A percentile compares a stretch with the other conserved stretches of the same genome.
phyloP scores from a whole-genome alignment of 2,113 vertebrate species.

The Pterocles gutturalis region DNA sequence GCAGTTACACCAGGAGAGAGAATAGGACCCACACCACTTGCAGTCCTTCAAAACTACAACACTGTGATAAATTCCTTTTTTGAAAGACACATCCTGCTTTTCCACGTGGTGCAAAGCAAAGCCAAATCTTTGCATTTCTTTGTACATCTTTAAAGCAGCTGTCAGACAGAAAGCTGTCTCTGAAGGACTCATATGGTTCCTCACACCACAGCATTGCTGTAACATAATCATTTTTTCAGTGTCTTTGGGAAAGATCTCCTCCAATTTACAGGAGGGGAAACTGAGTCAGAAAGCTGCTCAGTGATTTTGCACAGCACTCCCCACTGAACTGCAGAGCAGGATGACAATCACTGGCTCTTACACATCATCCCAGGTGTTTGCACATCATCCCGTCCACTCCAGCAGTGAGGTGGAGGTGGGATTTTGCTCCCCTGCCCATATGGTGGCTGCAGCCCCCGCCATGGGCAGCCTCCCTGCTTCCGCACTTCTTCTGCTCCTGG shows the following conservation, averaged over 20 bases:
- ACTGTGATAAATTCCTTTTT: neutral
- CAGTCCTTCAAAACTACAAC: neutral
- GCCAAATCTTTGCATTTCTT: slow-evolving; percentile 10
- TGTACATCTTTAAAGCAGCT: slow-evolving; percentile 33
- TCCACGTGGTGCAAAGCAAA: neutral
- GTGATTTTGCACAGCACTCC: neutral
- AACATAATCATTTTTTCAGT: neutral
- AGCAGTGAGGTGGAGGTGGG: accelerated
- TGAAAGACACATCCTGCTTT: slow-evolving; percentile 15
- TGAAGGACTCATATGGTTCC: neutral
- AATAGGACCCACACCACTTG: neutral
- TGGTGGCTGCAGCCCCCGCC: accelerated
- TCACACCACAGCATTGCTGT: neutral
- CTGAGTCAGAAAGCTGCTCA: neutral
- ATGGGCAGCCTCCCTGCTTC: neutral
- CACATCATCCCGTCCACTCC: neutral
- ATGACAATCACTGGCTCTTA: neutral
- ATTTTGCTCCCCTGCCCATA: neutral
- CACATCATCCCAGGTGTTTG: accelerated
- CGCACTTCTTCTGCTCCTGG: neutral
- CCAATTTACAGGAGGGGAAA: neutral
- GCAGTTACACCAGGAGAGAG: neutral
- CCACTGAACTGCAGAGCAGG: neutral
- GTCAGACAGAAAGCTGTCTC: neutral
- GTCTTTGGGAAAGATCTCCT: neutral